Percentiles rank a stretch among this genome's conserved stretches.
Conservation (phyloP, 1,140 invertebrate genomes). For the Antheraea pernyi region DNA sequence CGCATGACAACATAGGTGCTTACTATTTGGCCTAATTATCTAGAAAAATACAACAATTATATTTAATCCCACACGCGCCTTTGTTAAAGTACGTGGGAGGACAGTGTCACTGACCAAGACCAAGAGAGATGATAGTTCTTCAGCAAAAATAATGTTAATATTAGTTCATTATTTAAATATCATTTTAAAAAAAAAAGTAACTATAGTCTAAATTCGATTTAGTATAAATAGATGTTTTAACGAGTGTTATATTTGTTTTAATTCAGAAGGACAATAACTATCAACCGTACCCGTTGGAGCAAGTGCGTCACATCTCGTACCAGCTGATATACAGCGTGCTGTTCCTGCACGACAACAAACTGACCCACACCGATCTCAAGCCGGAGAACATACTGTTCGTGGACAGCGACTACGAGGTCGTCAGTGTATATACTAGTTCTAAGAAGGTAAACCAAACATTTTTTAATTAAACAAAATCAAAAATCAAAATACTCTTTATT, state of each 20-base stretch:
- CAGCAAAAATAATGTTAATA: no score
- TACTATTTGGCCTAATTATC: no score
- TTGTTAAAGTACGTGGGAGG: no score
- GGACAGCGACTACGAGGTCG: constrained; percentile 94
- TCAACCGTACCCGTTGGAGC: constrained; percentile 97
- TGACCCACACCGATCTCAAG: constrained; percentile 99
- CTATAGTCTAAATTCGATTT: no score
- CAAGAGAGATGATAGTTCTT: no score
- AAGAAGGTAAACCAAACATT: constrained; percentile 86
- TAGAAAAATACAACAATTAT: no score
- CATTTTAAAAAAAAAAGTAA: no score
- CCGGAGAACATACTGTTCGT: constrained; percentile 99
- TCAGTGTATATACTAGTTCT: constrained; percentile 88
- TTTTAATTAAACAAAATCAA: neutral
- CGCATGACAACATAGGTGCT: no score
- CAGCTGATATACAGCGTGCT: constrained; percentile 98
- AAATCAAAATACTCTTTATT: no score
- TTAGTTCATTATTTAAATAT: no score
- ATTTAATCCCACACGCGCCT: no score
- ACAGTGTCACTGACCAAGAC: no score
- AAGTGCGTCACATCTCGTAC: constrained; percentile 98
- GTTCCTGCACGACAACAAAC: constrained; percentile 98
- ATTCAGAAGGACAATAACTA: constrained; percentile 99
- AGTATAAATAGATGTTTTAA: neutral
- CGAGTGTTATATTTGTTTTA: neutral